Evolutionary conservation across 2,888 invertebrate genomes (phyloP).

Genomic region (Ormyrus nitidulus): DNA sequence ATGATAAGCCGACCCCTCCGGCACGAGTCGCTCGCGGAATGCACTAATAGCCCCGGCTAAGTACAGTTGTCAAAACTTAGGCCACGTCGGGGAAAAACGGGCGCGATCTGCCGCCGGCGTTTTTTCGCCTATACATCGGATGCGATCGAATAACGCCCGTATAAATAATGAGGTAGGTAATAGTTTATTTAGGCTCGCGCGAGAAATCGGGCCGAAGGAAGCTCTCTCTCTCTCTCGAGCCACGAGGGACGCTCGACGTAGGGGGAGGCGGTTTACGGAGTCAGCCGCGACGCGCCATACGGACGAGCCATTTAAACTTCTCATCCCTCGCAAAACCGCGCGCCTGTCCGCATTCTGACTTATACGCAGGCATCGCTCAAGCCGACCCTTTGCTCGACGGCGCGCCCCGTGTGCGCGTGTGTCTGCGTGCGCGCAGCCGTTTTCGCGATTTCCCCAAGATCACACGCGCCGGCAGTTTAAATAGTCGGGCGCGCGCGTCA

Average conservation of each 20-base stretch:
- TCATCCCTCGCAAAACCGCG: conserved; percentile 73
- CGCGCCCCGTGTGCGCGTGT: neutral
- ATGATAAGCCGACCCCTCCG: conserved; percentile 61
- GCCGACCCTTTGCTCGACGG: conserved; percentile 55
- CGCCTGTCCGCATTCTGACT: conserved; percentile 76
- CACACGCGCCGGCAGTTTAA: conserved; percentile 51
- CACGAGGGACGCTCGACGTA: conserved; percentile 42
- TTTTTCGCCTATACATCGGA: no score
- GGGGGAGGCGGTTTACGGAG: conserved; percentile 1
- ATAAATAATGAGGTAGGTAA: conserved; percentile 47
- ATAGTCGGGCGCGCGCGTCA: conserved; percentile 8
- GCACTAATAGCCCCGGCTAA: neutral
- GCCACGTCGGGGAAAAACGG: neutral
- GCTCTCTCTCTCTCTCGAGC: conserved; percentile 11
- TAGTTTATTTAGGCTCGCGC: conserved; percentile 28
- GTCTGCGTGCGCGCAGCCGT: neutral
- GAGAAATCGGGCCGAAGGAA: conserved; percentile 47
- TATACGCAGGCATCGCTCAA: conserved; percentile 75
- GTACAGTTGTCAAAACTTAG: neutral
- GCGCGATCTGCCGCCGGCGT: no score
- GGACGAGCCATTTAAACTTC: conserved; percentile 76
- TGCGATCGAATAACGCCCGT: neutral
- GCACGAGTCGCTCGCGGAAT: neutral
- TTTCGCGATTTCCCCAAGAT: conserved; percentile 41
- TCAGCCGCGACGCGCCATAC: conserved; percentile 71